phyloP scores from a whole-genome alignment of 1,140 invertebrate genomes.

The Eurosta solidaginis region DNA sequence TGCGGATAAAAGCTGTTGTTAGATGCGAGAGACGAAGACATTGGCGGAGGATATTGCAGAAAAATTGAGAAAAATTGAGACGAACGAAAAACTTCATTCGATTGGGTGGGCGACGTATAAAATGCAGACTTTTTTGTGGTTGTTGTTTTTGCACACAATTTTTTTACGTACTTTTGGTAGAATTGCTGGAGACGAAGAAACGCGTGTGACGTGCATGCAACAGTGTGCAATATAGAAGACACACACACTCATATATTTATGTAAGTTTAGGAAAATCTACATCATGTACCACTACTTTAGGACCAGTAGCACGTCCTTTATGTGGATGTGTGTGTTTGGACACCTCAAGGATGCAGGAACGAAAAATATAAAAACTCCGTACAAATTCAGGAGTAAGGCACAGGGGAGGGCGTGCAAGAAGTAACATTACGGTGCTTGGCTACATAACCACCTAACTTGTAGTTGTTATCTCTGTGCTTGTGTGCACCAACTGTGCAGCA shows the following conservation, averaged over 20 bases:
- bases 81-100: constrained; percentile 20
- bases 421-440: background rate
- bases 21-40: background rate
- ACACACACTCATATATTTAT: background rate
- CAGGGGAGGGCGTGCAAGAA: background rate
- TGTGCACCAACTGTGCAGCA: background rate
- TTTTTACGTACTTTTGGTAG: background rate
- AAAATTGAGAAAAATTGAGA: constrained; percentile 25
- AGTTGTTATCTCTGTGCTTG: background rate
- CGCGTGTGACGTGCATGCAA: background rate
- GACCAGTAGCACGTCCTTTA: background rate
- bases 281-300: background rate
- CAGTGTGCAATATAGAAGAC: background rate
- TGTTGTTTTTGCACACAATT: constrained; percentile 9
- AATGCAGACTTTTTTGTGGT: background rate
- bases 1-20: too few species aligned
- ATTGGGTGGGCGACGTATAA: background rate
- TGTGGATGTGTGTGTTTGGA: constrained; percentile 35
- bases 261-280: constrained; percentile 1
- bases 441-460: background rate
- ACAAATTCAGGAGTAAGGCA: background rate
- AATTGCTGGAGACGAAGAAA: background rate
- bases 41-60: background rate
- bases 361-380: constrained; percentile 19
- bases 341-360: constrained; percentile 42